phyloP scores from a whole-genome alignment of 2,888 invertebrate species.

The Lasioglossum calceatum region DNA sequence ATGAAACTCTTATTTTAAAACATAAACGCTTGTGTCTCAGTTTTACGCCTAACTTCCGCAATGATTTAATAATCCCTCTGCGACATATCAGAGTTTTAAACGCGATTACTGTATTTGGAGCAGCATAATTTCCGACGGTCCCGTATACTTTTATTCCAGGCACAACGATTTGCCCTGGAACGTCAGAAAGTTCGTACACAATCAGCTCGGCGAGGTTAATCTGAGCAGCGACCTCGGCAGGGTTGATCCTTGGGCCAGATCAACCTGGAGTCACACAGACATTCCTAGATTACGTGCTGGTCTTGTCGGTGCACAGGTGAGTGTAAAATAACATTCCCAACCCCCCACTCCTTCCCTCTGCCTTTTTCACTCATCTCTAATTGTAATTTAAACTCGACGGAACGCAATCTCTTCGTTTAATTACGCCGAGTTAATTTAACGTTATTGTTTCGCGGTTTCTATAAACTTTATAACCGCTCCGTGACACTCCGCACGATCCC shows the following conservation, averaged over 20 bases:
- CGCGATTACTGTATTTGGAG: neutral
- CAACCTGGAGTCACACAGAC: conserved; percentile 97
- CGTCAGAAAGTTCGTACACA: conserved; percentile 94
- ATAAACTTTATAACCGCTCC: conserved; percentile 13
- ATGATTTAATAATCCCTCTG: neutral
- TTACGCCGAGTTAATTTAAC: conserved; percentile 32
- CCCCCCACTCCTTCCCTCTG: neutral
- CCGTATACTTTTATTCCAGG: conserved; percentile 70
- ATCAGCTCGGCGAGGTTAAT: conserved; percentile 85
- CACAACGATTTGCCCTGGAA: conserved; percentile 97
- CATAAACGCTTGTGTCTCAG: too few species aligned
- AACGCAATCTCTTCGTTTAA: conserved; percentile 18
- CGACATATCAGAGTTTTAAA: neutral
- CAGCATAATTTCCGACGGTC: neutral
- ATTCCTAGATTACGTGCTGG: conserved; percentile 93
- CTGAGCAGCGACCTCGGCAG: conserved; percentile 85
- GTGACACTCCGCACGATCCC: neutral
- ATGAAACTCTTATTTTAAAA: too few species aligned
- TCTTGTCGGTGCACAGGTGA: conserved; percentile 93
- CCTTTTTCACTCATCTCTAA: conserved; percentile 27
- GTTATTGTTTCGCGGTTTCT: conserved; percentile 33
- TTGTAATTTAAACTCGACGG: conserved; percentile 25
- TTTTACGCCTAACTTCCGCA: too few species aligned
- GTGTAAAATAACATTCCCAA: conserved; percentile 52
- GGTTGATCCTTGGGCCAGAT: conserved; percentile 93